These are phyloP conservation scores for Cephus spinipes DNA, from an alignment of 2,888 invertebrate species.

Conservation along the genomic window DNA sequence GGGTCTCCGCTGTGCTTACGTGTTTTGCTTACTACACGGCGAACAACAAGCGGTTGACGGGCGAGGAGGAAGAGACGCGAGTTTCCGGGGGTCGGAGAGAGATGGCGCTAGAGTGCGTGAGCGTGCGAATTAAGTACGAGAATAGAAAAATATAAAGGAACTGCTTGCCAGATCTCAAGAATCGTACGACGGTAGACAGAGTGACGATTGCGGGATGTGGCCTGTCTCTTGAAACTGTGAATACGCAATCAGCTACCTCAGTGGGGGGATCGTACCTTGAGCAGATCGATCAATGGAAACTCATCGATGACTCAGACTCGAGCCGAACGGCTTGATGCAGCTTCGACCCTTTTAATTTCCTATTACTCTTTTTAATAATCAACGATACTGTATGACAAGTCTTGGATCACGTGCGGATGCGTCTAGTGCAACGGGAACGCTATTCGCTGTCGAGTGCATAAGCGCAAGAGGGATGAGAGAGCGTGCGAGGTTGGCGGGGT, in stretches of 20 bases:
- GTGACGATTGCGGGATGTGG: neutral
- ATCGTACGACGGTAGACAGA: neutral
- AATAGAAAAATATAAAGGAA: neutral
- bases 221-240: neutral
- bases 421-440: neutral
- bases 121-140: neutral
- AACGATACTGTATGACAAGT: neutral
- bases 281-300: neutral
- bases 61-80: neutral
- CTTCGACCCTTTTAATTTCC: neutral
- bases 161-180: neutral
- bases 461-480: slow-evolving; percentile 6
- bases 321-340: neutral
- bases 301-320: neutral
- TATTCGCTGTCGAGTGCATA: neutral
- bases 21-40: neutral
- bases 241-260: neutral
- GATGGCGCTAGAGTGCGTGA: neutral
- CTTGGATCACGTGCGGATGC: neutral
- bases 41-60: no score
- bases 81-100: neutral
- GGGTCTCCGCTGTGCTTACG: neutral
- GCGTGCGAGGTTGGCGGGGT: slow-evolving; percentile 46
- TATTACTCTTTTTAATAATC: neutral
- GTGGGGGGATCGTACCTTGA: neutral